Percentiles rank a stretch among this genome's conserved stretches.
These are phyloP conservation scores for Hozukius guyotensis DNA, from an alignment of 2,797 vertebrate genomes.

Conservation along the genomic window DNA sequence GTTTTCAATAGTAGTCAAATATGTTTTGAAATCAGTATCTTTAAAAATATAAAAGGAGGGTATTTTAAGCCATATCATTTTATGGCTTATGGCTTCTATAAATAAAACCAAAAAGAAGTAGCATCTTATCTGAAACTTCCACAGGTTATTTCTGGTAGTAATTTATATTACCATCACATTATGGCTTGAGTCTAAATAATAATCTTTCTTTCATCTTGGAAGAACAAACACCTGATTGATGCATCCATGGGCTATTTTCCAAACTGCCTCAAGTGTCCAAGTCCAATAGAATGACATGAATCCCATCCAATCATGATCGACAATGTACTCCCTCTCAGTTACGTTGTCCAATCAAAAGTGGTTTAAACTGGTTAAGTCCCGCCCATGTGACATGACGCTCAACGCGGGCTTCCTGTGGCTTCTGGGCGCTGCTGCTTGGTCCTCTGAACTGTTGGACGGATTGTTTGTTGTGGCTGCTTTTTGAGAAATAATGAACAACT, in stretches of 20 bases:
- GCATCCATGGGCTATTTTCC: conserved; percentile 12
- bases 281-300: neutral
- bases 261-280: neutral
- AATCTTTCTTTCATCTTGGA: neutral
- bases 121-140: too few species aligned
- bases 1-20: too few species aligned
- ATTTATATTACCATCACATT: neutral
- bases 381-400: conserved; percentile 54
- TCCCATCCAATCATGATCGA: neutral
- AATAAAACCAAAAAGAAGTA: too few species aligned
- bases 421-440: conserved; percentile 58
- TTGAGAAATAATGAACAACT: neutral
- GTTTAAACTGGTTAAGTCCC: conserved; percentile 21
- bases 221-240: conserved; percentile 10
- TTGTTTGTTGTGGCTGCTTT: conserved; percentile 17
- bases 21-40: too few species aligned
- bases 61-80: too few species aligned
- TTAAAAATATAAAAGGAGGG: too few species aligned
- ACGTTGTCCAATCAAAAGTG: conserved; percentile 67
- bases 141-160: too few species aligned
- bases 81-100: too few species aligned
- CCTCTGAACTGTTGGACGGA: neutral
- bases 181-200: neutral
- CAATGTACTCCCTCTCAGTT: neutral
- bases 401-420: conserved; percentile 81